Conservation (phyloP, 2,113 vertebrate genomes). For the Bubo scandiacus region DNA sequence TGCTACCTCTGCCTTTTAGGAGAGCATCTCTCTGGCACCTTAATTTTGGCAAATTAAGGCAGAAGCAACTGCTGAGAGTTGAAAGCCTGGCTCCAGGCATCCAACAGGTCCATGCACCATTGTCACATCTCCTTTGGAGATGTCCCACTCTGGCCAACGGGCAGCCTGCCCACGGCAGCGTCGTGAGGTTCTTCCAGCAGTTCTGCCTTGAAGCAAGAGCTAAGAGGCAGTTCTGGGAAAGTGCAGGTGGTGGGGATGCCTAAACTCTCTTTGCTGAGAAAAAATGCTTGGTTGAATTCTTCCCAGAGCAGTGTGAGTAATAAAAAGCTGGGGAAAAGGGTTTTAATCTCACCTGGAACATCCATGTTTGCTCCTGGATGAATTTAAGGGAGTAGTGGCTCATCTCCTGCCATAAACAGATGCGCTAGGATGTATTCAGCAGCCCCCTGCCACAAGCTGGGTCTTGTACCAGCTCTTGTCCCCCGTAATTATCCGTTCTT, state of each 20-base stretch:
- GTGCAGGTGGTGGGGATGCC: background rate
- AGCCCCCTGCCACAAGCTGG: background rate
- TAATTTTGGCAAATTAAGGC: background rate
- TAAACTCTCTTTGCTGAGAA: background rate
- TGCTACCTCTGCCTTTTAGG: background rate
- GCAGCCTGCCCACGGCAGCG: background rate
- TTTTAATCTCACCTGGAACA: background rate
- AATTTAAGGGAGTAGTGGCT: background rate
- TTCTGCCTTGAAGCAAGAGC: background rate
- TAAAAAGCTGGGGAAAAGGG: background rate
- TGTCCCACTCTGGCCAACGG: background rate
- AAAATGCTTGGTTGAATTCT: background rate
- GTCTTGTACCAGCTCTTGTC: background rate
- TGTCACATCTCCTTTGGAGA: background rate
- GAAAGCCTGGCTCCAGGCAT: background rate
- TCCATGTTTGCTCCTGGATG: background rate
- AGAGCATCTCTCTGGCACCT: background rate
- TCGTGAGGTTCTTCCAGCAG: background rate
- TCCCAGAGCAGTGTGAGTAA: background rate
- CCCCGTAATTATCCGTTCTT: background rate
- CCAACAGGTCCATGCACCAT: background rate
- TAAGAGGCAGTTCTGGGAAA: background rate
- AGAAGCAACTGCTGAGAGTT: background rate
- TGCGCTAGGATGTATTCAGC: background rate
- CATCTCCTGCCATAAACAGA: accelerated